Percentiles rank a stretch among this genome's conserved stretches.
These are phyloP conservation scores for Drosophila ustulata DNA, from an alignment of 2,888 invertebrate species.

Conservation along the genomic window DNA sequence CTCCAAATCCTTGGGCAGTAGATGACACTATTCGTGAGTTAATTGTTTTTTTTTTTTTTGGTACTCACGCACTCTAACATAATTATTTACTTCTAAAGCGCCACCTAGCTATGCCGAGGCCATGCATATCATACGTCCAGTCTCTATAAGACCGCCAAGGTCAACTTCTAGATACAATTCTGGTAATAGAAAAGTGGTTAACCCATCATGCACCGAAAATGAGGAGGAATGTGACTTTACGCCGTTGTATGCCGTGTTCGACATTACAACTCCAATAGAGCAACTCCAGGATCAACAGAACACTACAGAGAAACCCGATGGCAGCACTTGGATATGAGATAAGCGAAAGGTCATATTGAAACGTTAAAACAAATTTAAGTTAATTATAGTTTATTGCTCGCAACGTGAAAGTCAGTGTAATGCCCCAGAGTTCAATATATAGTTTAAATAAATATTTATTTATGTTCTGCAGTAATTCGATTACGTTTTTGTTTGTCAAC, in stretches of 20 bases:
- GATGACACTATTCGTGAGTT: slow-evolving; percentile 62
- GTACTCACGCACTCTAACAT: neutral
- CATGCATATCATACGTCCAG: slow-evolving; percentile 64
- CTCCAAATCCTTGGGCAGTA: slow-evolving; percentile 64
- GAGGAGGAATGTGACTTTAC: slow-evolving; percentile 31
- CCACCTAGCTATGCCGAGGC: slow-evolving; percentile 83
- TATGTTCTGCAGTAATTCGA: neutral
- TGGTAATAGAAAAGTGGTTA: slow-evolving; percentile 31
- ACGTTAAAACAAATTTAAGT: neutral
- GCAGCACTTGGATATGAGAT: slow-evolving; percentile 54
- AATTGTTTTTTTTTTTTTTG: neutral
- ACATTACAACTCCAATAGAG: slow-evolving; percentile 24
- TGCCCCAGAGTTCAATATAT: neutral
- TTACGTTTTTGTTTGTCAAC: neutral
- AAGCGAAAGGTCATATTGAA: neutral
- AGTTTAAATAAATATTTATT: slow-evolving; percentile 2
- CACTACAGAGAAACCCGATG: slow-evolving; percentile 27
- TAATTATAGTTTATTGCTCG: neutral
- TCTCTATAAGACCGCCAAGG: slow-evolving; percentile 14
- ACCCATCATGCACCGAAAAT: slow-evolving; percentile 4
- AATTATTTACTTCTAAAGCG: slow-evolving; percentile 55
- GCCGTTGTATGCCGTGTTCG: slow-evolving; percentile 60
- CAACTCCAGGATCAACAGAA: slow-evolving; percentile 8
- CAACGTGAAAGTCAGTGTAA: neutral
- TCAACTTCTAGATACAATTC: slow-evolving; percentile 22